These are phyloP conservation scores for Spatula clypeata DNA, from an alignment of 2,797 vertebrate genomes.

Conservation along the genomic window DNA sequence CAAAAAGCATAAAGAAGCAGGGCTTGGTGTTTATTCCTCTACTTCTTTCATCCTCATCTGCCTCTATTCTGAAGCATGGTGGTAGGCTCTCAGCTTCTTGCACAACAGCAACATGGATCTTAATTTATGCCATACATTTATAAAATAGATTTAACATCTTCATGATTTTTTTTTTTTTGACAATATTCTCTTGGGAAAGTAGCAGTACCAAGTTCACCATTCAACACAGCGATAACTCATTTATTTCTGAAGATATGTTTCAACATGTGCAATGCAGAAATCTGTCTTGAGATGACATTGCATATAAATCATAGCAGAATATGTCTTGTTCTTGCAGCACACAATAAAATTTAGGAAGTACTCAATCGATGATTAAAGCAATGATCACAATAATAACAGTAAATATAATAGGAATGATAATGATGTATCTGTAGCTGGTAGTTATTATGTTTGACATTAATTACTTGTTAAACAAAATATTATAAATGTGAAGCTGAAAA, in stretches of 20 bases:
- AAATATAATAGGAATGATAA: slow-evolving; percentile 30
- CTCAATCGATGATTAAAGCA: slow-evolving; percentile 52
- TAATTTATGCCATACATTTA: slow-evolving; percentile 29
- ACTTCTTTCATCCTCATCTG: neutral
- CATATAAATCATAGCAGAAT: slow-evolving; percentile 27
- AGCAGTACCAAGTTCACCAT: neutral
- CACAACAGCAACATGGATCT: neutral
- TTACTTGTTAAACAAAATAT: slow-evolving; percentile 28
- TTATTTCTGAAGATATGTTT: slow-evolving; percentile 53
- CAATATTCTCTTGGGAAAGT: neutral
- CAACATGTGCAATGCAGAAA: slow-evolving; percentile 7
- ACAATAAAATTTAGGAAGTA: slow-evolving; percentile 24
- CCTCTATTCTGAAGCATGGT: neutral
- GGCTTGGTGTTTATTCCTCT: neutral
- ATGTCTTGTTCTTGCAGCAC: slow-evolving; percentile 16
- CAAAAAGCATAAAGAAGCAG: neutral
- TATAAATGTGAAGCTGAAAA: neutral
- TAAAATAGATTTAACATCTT: neutral
- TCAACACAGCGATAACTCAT: neutral
- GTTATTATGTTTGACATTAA: slow-evolving; percentile 17
- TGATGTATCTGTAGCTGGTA: slow-evolving; percentile 34
- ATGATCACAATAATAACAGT: slow-evolving; percentile 28
- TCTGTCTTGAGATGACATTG: neutral
- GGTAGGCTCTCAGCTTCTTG: neutral
- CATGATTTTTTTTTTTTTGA: neutral